These are phyloP conservation scores for Pseudopodoces humilis DNA, from an alignment of 2,113 vertebrate species.

Conservation along the genomic window DNA sequence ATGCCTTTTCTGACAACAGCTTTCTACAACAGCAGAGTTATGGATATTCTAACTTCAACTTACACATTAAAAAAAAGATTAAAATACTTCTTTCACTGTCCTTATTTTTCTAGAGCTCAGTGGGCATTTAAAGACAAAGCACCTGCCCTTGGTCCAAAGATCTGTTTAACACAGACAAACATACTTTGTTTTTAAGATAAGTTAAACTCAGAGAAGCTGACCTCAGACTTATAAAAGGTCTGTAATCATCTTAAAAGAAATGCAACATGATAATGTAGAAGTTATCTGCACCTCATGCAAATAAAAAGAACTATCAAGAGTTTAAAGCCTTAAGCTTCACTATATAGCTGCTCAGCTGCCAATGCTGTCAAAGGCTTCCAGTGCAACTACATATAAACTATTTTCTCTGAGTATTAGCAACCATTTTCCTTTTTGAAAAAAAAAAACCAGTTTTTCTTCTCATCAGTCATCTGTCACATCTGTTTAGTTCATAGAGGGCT, in stretches of 20 bases:
- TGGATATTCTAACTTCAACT: neutral
- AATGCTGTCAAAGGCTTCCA: neutral
- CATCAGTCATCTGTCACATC: neutral
- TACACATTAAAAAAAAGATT: neutral
- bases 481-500: neutral
- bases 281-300: neutral
- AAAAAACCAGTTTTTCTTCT: neutral
- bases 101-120: neutral
- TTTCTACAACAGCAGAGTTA: neutral
- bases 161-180: neutral
- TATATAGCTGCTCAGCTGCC: neutral
- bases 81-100: neutral
- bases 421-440: neutral
- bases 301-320: neutral
- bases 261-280: neutral
- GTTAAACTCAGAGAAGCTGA: neutral
- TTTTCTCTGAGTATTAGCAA: neutral
- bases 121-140: neutral
- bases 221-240: neutral
- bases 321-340: neutral
- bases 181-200: neutral
- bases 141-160: neutral
- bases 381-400: neutral
- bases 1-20: neutral
- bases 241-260: neutral